These are phyloP conservation scores for Gadus macrocephalus DNA, from an alignment of 2,113 vertebrate species.

Conservation along the genomic window DNA sequence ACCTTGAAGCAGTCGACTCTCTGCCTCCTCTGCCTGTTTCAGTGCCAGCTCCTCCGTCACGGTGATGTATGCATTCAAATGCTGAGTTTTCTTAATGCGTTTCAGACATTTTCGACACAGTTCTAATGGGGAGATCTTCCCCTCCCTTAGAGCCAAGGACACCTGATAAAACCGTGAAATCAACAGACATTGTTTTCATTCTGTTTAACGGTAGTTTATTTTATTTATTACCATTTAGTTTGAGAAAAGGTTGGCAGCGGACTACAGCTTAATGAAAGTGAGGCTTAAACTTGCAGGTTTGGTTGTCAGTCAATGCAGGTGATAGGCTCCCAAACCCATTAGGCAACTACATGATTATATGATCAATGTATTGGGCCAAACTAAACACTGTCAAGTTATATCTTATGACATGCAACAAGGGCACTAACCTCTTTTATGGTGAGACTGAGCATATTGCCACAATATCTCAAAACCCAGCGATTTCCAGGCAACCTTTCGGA, in stretches of 20 bases:
- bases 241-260: too few relatives aligned
- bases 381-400: too few relatives aligned
- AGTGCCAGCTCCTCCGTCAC: constrained; percentile 82
- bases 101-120: constrained; percentile 86
- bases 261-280: too few relatives aligned
- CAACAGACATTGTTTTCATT: not conserved
- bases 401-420: not conserved
- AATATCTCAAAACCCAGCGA: not conserved
- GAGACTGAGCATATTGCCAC: constrained; percentile 70
- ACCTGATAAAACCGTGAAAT: constrained; percentile 64
- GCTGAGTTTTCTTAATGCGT: constrained; percentile 77
- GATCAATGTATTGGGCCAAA: too few relatives aligned
- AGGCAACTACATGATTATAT: too few relatives aligned
- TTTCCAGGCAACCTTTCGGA: constrained; percentile 33
- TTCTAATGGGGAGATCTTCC: constrained; percentile 80
- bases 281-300: too few relatives aligned
- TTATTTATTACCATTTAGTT: too few relatives aligned
- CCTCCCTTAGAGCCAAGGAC: constrained; percentile 79
- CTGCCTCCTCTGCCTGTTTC: constrained; percentile 84
- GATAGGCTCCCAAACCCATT: too few relatives aligned
- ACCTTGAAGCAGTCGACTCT: constrained; percentile 77
- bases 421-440: constrained; percentile 83
- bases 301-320: too few relatives aligned
- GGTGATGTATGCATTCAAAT: constrained; percentile 88
- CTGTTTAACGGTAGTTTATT: too few relatives aligned